A percentile compares a stretch with the other conserved stretches of the same genome.
Evolutionary conservation across 1,140 invertebrate genomes (phyloP).

Genomic region (Nephila pilipes): DNA sequence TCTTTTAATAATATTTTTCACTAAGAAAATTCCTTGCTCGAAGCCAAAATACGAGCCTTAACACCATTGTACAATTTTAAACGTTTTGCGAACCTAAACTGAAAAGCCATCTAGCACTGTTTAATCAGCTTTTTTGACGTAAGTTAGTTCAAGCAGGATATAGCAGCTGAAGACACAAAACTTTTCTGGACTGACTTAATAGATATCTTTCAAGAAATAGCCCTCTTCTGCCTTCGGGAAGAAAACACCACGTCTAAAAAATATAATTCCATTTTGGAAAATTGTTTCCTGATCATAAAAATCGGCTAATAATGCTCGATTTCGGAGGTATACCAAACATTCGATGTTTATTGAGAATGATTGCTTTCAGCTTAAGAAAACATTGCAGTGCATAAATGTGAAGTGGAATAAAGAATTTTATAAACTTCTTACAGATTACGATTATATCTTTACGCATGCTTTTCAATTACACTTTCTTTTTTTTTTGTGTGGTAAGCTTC

Average conservation of each 20-base stretch:
- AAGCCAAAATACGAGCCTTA: neutral
- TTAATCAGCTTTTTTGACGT: conserved; percentile 13
- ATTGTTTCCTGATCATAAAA: conserved; percentile 45
- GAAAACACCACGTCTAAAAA: conserved; percentile 32
- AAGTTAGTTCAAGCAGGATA: conserved; percentile 5
- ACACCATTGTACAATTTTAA: neutral
- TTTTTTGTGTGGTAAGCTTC: neutral
- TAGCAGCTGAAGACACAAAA: conserved; percentile 28
- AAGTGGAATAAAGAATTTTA: neutral
- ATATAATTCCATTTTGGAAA: neutral
- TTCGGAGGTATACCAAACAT: neutral
- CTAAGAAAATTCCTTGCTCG: too few species aligned
- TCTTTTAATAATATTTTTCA: neutral
- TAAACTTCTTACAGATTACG: neutral
- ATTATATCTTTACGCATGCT: neutral
- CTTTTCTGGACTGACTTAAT: neutral
- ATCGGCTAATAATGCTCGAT: conserved; percentile 7
- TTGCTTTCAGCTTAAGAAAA: neutral
- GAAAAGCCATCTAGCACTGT: neutral
- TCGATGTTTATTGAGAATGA: conserved; percentile 12
- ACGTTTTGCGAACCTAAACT: conserved; percentile 17
- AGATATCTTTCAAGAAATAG: conserved; percentile 14
- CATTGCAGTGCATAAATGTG: neutral
- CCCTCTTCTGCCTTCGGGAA: neutral
- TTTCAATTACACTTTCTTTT: conserved; percentile 2